These are phyloP conservation scores for Nycticorax nycticorax DNA, from an alignment of 2,113 vertebrate species.

Conservation along the genomic window DNA sequence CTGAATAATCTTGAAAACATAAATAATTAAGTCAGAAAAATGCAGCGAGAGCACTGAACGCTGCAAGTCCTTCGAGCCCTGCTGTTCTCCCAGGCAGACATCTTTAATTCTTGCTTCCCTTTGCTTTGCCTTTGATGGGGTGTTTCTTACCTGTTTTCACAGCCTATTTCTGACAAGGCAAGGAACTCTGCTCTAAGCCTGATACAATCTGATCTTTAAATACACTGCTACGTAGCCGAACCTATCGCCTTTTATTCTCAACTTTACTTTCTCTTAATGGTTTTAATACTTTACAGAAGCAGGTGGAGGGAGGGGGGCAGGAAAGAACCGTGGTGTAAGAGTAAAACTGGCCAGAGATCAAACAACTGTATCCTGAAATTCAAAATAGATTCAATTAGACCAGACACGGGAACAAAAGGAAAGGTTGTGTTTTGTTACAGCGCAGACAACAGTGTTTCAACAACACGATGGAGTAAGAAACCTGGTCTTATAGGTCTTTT, in stretches of 20 bases:
- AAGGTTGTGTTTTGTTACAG: neutral
- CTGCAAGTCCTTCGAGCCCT: neutral
- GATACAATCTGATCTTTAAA: neutral
- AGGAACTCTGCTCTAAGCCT: neutral
- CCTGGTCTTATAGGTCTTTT: neutral
- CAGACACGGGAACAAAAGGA: neutral
- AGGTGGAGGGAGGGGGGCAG: neutral
- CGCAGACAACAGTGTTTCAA: neutral
- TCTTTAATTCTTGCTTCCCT: neutral
- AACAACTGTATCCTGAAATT: neutral
- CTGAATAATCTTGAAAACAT: slow-evolving; percentile 16
- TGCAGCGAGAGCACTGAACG: neutral
- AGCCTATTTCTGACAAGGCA: neutral
- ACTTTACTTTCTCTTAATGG: neutral
- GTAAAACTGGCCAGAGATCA: neutral
- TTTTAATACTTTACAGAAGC: slow-evolving; percentile 15
- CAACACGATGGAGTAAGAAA: neutral
- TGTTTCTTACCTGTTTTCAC: neutral
- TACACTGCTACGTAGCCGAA: neutral
- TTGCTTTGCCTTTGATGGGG: neutral
- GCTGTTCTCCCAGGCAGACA: neutral
- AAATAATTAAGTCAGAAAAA: slow-evolving; percentile 27
- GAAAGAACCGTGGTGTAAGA: neutral
- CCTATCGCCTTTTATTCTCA: neutral
- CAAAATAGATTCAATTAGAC: neutral